Conservation (phyloP, 2,113 vertebrate genomes). For the Malurus cyaneus region DNA sequence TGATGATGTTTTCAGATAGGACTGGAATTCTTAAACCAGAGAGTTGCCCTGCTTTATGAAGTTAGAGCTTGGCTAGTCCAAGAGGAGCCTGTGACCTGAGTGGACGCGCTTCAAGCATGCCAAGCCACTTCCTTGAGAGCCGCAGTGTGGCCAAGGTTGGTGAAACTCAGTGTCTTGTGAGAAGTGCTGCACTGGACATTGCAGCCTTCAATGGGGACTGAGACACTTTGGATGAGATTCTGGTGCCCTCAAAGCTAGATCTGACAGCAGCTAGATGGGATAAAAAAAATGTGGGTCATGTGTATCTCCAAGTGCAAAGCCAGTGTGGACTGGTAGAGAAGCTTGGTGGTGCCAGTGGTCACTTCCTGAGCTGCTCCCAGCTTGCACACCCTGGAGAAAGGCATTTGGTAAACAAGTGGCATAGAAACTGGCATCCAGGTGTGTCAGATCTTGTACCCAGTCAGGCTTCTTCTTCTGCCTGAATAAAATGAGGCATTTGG, state of each 20-base stretch:
- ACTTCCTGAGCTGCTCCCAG: neutral
- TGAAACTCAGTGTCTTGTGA: neutral
- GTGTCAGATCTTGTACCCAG: neutral
- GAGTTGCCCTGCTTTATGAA: neutral
- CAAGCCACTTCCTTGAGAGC: neutral
- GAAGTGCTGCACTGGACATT: neutral
- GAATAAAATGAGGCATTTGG: neutral
- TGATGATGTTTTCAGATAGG: neutral
- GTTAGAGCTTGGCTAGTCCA: neutral
- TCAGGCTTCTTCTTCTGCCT: neutral
- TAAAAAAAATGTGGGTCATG: neutral
- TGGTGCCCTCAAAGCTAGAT: neutral
- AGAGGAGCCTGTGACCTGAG: neutral
- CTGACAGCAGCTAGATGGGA: neutral
- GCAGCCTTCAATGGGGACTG: neutral
- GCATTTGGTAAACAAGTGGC: neutral
- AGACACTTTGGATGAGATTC: neutral
- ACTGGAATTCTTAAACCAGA: neutral
- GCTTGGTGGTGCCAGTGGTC: neutral
- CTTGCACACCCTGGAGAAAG: neutral
- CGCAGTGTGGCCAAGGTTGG: accelerated
- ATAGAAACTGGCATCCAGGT: neutral
- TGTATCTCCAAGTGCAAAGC: neutral
- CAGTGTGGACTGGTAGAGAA: neutral
- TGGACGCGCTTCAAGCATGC: accelerated